Percentiles rank a stretch among this genome's conserved stretches.
Evolutionary conservation across 2,888 invertebrate genomes (phyloP).

Genomic region (Dendrolimus pini): DNA sequence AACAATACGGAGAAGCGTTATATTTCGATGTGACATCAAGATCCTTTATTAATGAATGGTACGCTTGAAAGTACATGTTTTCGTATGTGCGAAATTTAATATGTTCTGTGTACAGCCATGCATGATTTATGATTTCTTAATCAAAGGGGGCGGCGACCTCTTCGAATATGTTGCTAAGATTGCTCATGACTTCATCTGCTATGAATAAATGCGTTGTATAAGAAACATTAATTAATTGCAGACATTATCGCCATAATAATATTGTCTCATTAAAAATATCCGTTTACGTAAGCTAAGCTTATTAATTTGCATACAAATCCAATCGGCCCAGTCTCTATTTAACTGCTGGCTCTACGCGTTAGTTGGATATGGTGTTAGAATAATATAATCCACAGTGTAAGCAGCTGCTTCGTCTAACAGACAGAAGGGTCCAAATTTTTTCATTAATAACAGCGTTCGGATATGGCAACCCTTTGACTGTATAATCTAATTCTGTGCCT

Average conservation of each 20-base stretch:
- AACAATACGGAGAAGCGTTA: neutral
- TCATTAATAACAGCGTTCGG: conserved; percentile 48
- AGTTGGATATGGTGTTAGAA: conserved; percentile 47
- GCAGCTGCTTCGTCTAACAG: conserved; percentile 51
- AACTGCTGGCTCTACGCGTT: conserved; percentile 21
- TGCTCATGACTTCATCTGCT: conserved; percentile 52
- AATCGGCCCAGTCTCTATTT: conserved; percentile 34
- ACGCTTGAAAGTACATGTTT: conserved; percentile 25
- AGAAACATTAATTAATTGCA: conserved; percentile 18
- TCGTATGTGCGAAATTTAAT: conserved; percentile 55
- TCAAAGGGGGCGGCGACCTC: conserved; percentile 59
- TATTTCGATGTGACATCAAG: conserved; percentile 19
- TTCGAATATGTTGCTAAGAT: conserved; percentile 29
- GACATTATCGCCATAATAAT: conserved; percentile 3
- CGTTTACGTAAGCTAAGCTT: conserved; percentile 1
- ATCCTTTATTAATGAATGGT: conserved; percentile 22
- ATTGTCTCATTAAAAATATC: neutral
- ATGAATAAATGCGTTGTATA: conserved; percentile 38
- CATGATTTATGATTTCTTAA: conserved; percentile 70
- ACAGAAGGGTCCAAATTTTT: conserved; percentile 45
- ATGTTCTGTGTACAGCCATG: conserved; percentile 44
- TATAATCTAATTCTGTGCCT: conserved; percentile 44
- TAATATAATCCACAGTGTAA: conserved; percentile 39
- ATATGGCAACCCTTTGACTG: conserved; percentile 67
- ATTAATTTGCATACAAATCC: conserved; percentile 48